Percentiles rank a stretch among this genome's conserved stretches.
Conservation (phyloP, 2,113 vertebrate species). For the Atlantisia rogersi region DNA sequence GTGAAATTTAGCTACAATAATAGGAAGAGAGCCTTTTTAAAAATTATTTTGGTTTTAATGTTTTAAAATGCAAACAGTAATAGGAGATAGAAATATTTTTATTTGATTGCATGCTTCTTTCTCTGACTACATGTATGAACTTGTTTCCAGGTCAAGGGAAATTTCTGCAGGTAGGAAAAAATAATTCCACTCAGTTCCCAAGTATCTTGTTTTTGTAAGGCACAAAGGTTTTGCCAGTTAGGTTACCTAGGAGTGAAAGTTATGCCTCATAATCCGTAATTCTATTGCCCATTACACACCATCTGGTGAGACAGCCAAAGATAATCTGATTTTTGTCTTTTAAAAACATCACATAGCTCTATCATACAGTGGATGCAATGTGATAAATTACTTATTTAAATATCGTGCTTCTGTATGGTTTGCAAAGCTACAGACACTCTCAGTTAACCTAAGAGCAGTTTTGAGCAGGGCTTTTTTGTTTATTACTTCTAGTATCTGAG, state of each 20-base stretch:
- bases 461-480: neutral
- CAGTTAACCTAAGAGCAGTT: neutral
- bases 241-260: slow-evolving; percentile 72
- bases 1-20: neutral
- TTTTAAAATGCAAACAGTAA: neutral
- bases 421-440: neutral
- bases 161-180: slow-evolving; percentile 47
- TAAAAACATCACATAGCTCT: slow-evolving; percentile 34
- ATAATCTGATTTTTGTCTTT: slow-evolving; percentile 71
- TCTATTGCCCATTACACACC: slow-evolving; percentile 42
- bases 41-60: neutral
- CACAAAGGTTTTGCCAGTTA: slow-evolving; percentile 53
- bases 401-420: neutral
- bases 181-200: slow-evolving; percentile 44
- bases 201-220: slow-evolving; percentile 57
- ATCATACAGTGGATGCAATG: slow-evolving; percentile 2
- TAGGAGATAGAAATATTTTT: slow-evolving; percentile 30
- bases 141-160: slow-evolving; percentile 68
- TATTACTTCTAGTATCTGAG: neutral
- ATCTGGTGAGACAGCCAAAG: slow-evolving; percentile 71
- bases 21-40: neutral
- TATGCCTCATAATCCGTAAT: slow-evolving; percentile 59
- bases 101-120: slow-evolving; percentile 31
- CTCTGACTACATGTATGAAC: slow-evolving; percentile 46
- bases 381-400: slow-evolving; percentile 27